Base-by-base conservation (phyloP, 2,797 vertebrate genomes). In the Crocodylus rhombifer region DNA sequence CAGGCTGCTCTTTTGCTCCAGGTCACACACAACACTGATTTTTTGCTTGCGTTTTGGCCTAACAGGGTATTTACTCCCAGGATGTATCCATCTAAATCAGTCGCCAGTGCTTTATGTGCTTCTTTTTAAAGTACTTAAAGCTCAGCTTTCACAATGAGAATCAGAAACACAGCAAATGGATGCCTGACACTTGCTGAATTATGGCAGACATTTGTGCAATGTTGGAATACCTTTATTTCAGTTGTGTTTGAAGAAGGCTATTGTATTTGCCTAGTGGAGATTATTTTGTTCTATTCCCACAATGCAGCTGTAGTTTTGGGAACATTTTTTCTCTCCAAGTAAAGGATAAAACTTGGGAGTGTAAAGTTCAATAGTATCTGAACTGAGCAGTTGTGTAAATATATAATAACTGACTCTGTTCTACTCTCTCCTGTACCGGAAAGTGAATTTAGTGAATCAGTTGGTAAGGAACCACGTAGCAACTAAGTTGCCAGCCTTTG, bases 281-380 rank as follows among this genome's bases (percentile, higher is more conserved):
- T 69, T 13, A 69, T 69, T 69, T 69, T 36, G 30, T 36, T 28
- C 56, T n/a, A 2, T 30, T 80, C 57, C 13, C 33, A 61, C 2
- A 1, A 36, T 0, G 4, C 76, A 71, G 42, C 18, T 1, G 3
- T 0, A 1, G 61, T 4, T 84, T 71, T 62, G 67, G 65, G 74
- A 26, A 86, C 80, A 65, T 13, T 3, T 5, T 26, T 28, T 55
- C 42, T 58, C 63, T 63, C 30, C 18, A 51, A 86, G 33, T 30
- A 51, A 64, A 79, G 30, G 42, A 77, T 51, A 51, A 73, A 87
- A 28, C 25, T 25, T 62, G 30, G 0, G 1, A 58, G 74, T 51
- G 42, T 28, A 76, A 51, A 87, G 63, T 75, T 79, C 84, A 80
- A 33, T 9, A 17, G 57, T 1, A 0, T 4, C 25, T n/a, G 51